Evolutionary conservation across 1,140 invertebrate genomes (phyloP).

Genomic region (Teleopsis dalmanni): DNA sequence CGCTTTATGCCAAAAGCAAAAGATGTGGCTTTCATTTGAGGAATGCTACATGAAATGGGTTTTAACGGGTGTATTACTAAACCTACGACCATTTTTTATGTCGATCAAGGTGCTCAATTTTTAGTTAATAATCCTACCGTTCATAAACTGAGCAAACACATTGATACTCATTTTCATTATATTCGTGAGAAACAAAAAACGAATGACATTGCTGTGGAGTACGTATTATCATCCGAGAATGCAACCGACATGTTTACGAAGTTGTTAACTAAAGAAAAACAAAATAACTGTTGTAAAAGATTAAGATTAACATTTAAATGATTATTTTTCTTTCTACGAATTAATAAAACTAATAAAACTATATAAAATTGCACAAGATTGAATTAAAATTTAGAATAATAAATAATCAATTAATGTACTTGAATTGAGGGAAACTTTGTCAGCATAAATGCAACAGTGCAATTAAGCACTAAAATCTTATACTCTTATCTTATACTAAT

Average conservation of each 20-base stretch:
- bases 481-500: no score
- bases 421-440: no score
- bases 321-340: no score
- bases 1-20: slow-evolving; percentile 25
- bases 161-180: slow-evolving; percentile 9
- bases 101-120: slow-evolving; percentile 4
- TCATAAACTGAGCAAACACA: slow-evolving; percentile 9
- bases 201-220: slow-evolving; percentile 3
- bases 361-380: no score
- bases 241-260: slow-evolving; percentile 3
- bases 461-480: no score
- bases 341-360: no score
- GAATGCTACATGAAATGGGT: slow-evolving; percentile 21
- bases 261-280: no score
- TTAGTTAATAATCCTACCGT: slow-evolving; percentile 7
- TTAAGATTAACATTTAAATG: no score
- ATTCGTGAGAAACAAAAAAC: slow-evolving; percentile 4
- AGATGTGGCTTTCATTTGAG: slow-evolving; percentile 36
- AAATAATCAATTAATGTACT: no score
- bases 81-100: not conserved
- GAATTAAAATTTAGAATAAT: no score
- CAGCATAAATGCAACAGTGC: no score
- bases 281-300: no score
- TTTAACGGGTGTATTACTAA: not conserved
- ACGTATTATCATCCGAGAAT: slow-evolving; percentile 3